Evolutionary conservation across 2,113 vertebrate genomes (phyloP), one percentile per base, ranked within the genome.

Genomic region (Periophthalmus modestus): DNA sequence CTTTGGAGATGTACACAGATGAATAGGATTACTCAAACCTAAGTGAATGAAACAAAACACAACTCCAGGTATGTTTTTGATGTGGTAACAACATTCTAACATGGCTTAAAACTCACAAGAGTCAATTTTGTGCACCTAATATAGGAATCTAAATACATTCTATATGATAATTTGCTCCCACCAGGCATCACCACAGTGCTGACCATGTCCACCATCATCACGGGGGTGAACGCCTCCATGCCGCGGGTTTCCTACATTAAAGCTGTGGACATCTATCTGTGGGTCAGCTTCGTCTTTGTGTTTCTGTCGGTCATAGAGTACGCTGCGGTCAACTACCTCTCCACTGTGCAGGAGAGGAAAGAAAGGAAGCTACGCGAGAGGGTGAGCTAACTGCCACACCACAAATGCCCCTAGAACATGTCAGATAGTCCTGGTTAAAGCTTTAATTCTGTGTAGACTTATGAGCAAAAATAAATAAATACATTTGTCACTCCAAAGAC

Each of bases 211-310:
- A 94, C 93, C 0, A 97, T 97, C 91, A 97, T 96, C 91, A 98
- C 96, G 0, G 97, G 97, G 0, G 96, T 99, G 80, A 99, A 99
- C 0, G 97, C 97, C 77, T 98, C 97, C 83, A 99, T 99, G 97
- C 97, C 97, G 2, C 94, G 96, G 0, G 97, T 99, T 13, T 99
- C 97, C 86, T 99, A 99, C 94, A 96, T 98, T 90, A 97, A 98
- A 91, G 97, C 98, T 0, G 97, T 99, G 92, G 97, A 99, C 91
- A 95, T 99, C 85, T 97, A 97, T 92, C 94, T 99, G 69, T 98
- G 97, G 97, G 96, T 98, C 93, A 99, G 97, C 87, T 99, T 99
- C 58, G 97, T 99, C 76, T 99, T 99, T 5, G 97, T 99, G 83
- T 99, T 99, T 89, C 95, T 99, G 58, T 99, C 97, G 0, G 97